Conservation (phyloP, 2,888 invertebrate genomes). For the Elmis aenea region DNA sequence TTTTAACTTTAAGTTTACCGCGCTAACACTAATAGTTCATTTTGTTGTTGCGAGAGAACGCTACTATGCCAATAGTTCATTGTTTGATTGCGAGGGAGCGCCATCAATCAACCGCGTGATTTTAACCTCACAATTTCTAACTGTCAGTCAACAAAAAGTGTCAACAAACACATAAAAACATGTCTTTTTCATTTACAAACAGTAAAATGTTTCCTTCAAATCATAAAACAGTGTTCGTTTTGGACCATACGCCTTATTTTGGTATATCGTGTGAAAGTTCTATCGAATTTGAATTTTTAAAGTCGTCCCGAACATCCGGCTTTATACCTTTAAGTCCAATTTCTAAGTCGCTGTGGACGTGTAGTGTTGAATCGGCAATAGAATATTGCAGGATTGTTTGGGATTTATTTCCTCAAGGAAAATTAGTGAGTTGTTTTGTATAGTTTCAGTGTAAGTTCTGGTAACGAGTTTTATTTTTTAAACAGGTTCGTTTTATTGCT, state of each 20-base stretch:
- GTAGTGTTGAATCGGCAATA: slow-evolving; percentile 88
- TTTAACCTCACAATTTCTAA: no score
- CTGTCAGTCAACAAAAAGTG: neutral
- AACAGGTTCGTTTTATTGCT: slow-evolving; percentile 81
- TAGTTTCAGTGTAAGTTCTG: slow-evolving; percentile 7
- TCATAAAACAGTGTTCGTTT: slow-evolving; percentile 93
- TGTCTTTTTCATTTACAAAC: slow-evolving; percentile 15
- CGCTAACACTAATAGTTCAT: no score
- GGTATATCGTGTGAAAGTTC: slow-evolving; percentile 77
- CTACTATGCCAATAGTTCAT: no score
- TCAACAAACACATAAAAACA: slow-evolving; percentile 8
- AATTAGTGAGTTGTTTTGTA: slow-evolving; percentile 70
- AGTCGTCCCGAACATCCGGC: slow-evolving; percentile 63
- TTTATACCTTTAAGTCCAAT: slow-evolving; percentile 77
- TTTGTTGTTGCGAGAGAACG: no score
- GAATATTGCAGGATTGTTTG: slow-evolving; percentile 96
- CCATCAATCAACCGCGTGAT: no score
- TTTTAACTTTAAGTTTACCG: no score
- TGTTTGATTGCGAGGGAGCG: no score
- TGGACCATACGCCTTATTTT: slow-evolving; percentile 92
- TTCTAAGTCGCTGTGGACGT: slow-evolving; percentile 93
- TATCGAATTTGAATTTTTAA: slow-evolving; percentile 77
- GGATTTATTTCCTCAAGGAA: slow-evolving; percentile 92
- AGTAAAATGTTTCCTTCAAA: slow-evolving; percentile 64
- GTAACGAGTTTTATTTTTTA: slow-evolving; percentile 37